These are phyloP conservation scores for Hemitrygon akajei DNA, from an alignment of 2,797 vertebrate species.

Conservation along the genomic window DNA sequence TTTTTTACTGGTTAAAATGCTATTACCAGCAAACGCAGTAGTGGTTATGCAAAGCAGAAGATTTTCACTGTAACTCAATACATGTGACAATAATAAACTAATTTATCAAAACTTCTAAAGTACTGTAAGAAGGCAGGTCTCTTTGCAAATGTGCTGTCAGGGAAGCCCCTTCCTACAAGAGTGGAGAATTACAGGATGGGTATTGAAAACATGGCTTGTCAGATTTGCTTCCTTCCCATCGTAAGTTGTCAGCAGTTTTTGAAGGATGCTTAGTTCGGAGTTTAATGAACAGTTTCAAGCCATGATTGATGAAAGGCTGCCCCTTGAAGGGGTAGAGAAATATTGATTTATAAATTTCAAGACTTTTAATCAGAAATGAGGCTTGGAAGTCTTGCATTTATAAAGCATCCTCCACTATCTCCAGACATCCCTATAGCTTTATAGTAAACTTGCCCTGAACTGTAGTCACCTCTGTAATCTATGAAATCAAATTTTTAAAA, in stretches of 20 bases:
- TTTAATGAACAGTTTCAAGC: not conserved
- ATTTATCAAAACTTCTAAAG: not conserved
- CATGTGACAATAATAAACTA: too few relatives aligned
- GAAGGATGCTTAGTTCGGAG: not conserved
- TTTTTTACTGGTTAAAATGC: not conserved
- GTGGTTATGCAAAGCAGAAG: too few relatives aligned
- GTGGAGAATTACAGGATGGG: not conserved
- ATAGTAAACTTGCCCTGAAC: not conserved
- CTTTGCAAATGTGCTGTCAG: not conserved
- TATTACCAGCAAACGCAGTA: not conserved
- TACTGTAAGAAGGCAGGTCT: not conserved
- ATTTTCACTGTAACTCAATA: too few relatives aligned
- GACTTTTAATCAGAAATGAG: not conserved
- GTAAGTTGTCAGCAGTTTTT: not conserved
- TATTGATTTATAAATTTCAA: not conserved
- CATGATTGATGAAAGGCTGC: not conserved
- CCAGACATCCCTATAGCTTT: not conserved
- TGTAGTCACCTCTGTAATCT: not conserved
- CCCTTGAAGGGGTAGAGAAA: not conserved
- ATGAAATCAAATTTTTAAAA: too few relatives aligned
- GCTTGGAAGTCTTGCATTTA: not conserved
- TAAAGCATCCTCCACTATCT: not conserved
- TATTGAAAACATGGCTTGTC: not conserved
- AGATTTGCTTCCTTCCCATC: not conserved
- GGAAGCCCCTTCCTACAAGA: not conserved